Percentiles rank a stretch among this genome's conserved stretches.
Conservation (phyloP, 2,888 invertebrate genomes). For the Nemapogon koenigi region DNA sequence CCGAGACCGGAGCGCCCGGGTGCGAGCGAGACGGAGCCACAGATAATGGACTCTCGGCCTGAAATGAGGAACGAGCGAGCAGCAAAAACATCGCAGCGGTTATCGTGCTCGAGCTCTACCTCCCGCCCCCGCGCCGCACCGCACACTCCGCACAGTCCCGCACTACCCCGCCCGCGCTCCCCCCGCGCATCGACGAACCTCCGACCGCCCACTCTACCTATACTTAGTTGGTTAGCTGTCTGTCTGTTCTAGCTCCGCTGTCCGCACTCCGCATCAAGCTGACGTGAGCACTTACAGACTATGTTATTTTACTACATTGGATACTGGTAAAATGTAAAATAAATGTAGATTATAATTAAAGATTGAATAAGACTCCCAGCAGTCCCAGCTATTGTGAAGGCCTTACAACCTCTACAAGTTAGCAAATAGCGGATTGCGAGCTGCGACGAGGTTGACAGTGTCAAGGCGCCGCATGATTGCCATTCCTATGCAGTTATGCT, state of each 20-base stretch:
- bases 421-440: conserved; percentile 27
- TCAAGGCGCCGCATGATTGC: conserved; percentile 34
- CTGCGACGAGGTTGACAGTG: conserved; percentile 37
- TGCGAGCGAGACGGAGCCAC: conserved; percentile 33
- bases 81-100: conserved; percentile 61
- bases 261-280: too few species aligned
- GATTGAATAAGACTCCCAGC: too few species aligned
- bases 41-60: conserved; percentile 61
- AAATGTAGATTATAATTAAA: too few species aligned
- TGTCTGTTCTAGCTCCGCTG: too few species aligned
- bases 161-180: conserved; percentile 51
- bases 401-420: too few species aligned
- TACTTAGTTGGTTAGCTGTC: too few species aligned
- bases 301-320: too few species aligned
- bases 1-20: conserved; percentile 51
- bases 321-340: too few species aligned
- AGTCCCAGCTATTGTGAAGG: too few species aligned
- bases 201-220: conserved; percentile 32
- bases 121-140: conserved; percentile 23
- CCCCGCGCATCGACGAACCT: conserved; percentile 52
- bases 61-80: conserved; percentile 61
- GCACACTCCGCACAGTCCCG: conserved; percentile 30
- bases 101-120: conserved; percentile 51
- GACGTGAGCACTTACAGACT: too few species aligned
- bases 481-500: conserved; percentile 1